phyloP scores from a whole-genome alignment of 2,113 vertebrate genomes.

The Stegostoma tigrinum region DNA sequence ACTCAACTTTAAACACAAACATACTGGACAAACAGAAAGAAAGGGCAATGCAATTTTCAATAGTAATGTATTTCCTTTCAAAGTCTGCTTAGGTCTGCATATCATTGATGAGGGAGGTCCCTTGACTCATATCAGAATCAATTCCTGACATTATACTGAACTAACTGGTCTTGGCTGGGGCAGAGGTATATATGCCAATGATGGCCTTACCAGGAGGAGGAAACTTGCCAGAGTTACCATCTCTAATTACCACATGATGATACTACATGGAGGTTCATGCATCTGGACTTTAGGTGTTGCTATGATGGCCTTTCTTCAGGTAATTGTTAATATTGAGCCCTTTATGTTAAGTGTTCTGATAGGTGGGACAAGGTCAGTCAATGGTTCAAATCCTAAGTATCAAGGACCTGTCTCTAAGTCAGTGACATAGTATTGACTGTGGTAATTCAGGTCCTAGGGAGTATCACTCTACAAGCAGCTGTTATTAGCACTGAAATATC shows the following conservation, averaged over 20 bases:
- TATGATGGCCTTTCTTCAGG: neutral
- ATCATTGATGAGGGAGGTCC: neutral
- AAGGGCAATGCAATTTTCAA: neutral
- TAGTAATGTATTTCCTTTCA: neutral
- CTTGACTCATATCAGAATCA: neutral
- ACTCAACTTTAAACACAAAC: neutral
- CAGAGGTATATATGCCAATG: neutral
- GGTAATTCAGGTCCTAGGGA: neutral
- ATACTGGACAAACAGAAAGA: neutral
- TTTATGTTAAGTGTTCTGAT: neutral
- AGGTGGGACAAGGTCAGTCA: neutral
- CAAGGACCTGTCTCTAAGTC: neutral
- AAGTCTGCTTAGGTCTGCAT: neutral
- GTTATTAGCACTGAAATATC: neutral
- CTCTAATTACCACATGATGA: neutral
- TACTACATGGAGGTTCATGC: neutral
- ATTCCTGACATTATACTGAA: neutral
- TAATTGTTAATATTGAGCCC: neutral
- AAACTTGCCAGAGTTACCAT: neutral
- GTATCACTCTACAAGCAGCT: neutral
- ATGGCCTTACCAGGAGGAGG: neutral
- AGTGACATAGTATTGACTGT: neutral
- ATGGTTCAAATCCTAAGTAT: neutral
- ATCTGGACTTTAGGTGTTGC: neutral
- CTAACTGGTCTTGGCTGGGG: neutral